Percentiles rank a stretch among this genome's conserved stretches.
Evolutionary conservation across 2,888 invertebrate genomes (phyloP).

Genomic region (Thecophora atra): DNA sequence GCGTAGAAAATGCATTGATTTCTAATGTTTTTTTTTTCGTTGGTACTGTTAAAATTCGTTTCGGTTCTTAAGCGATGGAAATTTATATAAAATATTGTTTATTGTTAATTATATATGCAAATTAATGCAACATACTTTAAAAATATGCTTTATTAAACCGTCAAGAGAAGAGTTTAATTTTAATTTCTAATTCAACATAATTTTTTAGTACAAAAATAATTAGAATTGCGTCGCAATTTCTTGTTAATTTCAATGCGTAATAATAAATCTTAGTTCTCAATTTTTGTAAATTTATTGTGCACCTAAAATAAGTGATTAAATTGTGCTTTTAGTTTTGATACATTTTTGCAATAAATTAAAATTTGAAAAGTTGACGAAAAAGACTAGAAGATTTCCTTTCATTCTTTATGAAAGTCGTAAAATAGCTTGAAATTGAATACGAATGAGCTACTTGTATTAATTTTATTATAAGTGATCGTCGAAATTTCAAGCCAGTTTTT

Average conservation of each 20-base stretch:
- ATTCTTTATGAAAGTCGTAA: neutral
- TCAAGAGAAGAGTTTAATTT: too few relatives aligned
- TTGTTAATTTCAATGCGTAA: too few relatives aligned
- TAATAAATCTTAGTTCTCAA: too few relatives aligned
- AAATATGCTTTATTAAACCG: too few relatives aligned
- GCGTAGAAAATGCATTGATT: constrained; percentile 13
- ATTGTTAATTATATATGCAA: constrained; percentile 17
- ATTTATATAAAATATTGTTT: neutral
- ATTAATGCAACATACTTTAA: neutral
- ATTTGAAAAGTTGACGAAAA: neutral
- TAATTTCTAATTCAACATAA: too few relatives aligned
- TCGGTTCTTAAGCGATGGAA: neutral
- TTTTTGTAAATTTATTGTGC: too few relatives aligned
- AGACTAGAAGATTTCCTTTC: neutral
- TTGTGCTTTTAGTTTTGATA: too few relatives aligned
- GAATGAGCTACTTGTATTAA: constrained; percentile 46
- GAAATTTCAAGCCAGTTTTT: neutral
- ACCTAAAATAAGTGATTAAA: too few relatives aligned
- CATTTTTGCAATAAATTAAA: too few relatives aligned
- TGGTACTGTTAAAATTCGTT: neutral
- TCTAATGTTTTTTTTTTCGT: neutral
- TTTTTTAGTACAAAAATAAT: too few relatives aligned
- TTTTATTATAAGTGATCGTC: constrained; percentile 31
- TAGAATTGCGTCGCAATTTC: too few relatives aligned
- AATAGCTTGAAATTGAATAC: constrained; percentile 49